phyloP scores from a whole-genome alignment of 2,888 invertebrate genomes.

The Troides helena region DNA sequence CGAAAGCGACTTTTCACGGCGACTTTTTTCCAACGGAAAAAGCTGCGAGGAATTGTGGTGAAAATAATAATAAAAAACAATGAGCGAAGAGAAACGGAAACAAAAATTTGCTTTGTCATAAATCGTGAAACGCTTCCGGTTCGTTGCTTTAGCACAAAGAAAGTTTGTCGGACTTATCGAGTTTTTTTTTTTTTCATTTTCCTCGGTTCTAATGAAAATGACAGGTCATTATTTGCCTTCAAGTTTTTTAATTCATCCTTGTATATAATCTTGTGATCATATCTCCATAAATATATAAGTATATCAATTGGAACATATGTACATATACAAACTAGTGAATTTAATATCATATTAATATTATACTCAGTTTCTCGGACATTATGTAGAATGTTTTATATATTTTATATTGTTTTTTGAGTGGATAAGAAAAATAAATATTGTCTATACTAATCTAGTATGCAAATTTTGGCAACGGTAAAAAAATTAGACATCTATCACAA shows the following conservation, averaged over 20 bases:
- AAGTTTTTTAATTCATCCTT: constrained; percentile 15
- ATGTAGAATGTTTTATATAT: background rate
- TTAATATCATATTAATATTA: too few relatives aligned
- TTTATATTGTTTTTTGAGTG: too few relatives aligned
- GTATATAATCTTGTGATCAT: background rate
- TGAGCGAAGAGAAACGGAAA: constrained; percentile 72
- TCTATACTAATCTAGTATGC: too few relatives aligned
- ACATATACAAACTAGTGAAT: too few relatives aligned
- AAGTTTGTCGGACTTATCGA: constrained; percentile 66
- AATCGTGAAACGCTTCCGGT: constrained; percentile 76
- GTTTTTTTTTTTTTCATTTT: constrained; percentile 48
- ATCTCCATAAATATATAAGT: background rate
- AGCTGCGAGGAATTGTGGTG: constrained; percentile 71
- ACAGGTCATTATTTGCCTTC: constrained; percentile 41
- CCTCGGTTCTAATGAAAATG: constrained; percentile 49
- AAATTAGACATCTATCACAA: too few relatives aligned
- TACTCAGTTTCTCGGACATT: background rate
- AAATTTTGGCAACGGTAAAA: too few relatives aligned
- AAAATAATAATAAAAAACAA: constrained; percentile 67
- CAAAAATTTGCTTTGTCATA: constrained; percentile 78
- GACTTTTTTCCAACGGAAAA: constrained; percentile 67
- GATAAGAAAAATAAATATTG: too few relatives aligned
- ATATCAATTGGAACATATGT: too few relatives aligned
- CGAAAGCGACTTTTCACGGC: constrained; percentile 73
- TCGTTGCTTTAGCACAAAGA: constrained; percentile 70